Percentiles rank a stretch among this genome's conserved stretches.
These are phyloP conservation scores for Mormyrus proboscirostris DNA, from an alignment of 2,797 vertebrate species.

Conservation along the genomic window DNA sequence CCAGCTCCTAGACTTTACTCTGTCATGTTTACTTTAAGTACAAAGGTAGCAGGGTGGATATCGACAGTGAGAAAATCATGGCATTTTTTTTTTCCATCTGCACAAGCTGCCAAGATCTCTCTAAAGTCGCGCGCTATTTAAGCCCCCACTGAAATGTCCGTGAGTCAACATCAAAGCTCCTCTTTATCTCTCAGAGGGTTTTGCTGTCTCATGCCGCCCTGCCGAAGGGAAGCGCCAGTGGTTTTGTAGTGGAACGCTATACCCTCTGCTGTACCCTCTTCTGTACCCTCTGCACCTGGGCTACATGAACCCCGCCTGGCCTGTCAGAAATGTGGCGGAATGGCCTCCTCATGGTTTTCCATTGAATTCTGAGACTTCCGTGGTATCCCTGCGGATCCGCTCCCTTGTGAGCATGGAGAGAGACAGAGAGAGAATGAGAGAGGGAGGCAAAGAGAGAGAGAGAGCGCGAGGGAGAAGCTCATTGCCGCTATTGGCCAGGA, in stretches of 20 bases:
- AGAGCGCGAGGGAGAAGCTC: neutral
- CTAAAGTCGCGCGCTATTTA: neutral
- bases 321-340: neutral
- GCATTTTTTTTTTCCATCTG: conserved; percentile 22
- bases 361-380: neutral
- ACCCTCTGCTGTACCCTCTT: neutral
- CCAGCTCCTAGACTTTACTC: conserved; percentile 25
- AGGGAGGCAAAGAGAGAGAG: neutral
- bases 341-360: neutral
- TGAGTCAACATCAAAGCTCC: neutral
- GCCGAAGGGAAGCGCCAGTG: neutral
- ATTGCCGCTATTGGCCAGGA: neutral
- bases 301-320: neutral
- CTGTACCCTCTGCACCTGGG: neutral
- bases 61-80: conserved; percentile 25
- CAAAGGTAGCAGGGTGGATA: conserved; percentile 32
- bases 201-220: neutral
- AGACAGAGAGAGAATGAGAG: neutral
- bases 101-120: conserved; percentile 25
- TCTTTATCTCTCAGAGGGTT: neutral
- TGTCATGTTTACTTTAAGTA: conserved; percentile 31
- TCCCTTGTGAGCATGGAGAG: neutral
- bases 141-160: neutral
- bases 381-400: neutral
- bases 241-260: neutral